A percentile compares a stretch with the other conserved stretches of the same genome.
Evolutionary conservation across 2,797 vertebrate genomes (phyloP).

Genomic region (Platalea minor): DNA sequence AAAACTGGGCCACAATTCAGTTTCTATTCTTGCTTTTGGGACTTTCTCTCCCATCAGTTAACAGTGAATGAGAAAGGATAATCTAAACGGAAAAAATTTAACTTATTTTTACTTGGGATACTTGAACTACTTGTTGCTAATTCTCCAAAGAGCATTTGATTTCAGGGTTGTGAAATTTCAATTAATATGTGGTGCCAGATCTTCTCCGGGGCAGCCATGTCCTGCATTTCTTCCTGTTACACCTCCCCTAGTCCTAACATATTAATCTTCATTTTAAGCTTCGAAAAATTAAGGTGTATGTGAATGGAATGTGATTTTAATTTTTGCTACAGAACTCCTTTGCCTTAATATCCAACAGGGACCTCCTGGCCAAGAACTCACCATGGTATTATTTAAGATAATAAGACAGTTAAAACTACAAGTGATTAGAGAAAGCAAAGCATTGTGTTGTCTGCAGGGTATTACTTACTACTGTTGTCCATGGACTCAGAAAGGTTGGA

Average conservation of each 20-base stretch:
- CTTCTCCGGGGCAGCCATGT: not conserved
- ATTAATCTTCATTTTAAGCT: not conserved
- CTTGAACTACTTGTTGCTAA: not conserved
- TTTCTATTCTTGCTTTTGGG: not conserved
- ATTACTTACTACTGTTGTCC: not conserved
- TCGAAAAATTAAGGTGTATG: not conserved
- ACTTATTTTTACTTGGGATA: not conserved
- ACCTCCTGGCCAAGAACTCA: not conserved
- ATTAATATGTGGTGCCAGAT: not conserved
- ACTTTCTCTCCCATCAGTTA: not conserved
- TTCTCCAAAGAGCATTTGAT: conserved; percentile 13
- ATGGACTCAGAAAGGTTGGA: not conserved
- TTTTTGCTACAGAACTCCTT: not conserved
- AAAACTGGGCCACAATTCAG: not conserved
- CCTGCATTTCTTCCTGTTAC: not conserved
- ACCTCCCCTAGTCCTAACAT: not conserved
- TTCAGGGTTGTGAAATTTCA: not conserved
- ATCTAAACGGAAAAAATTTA: not conserved
- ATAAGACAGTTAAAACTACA: not conserved
- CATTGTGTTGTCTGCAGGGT: not conserved
- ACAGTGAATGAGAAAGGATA: not conserved
- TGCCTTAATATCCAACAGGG: not conserved
- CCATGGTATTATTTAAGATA: not conserved
- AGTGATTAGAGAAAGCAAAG: not conserved
- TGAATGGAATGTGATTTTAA: not conserved